phyloP scores from a whole-genome alignment of 2,113 vertebrate species.

The Pristiophorus japonicus region DNA sequence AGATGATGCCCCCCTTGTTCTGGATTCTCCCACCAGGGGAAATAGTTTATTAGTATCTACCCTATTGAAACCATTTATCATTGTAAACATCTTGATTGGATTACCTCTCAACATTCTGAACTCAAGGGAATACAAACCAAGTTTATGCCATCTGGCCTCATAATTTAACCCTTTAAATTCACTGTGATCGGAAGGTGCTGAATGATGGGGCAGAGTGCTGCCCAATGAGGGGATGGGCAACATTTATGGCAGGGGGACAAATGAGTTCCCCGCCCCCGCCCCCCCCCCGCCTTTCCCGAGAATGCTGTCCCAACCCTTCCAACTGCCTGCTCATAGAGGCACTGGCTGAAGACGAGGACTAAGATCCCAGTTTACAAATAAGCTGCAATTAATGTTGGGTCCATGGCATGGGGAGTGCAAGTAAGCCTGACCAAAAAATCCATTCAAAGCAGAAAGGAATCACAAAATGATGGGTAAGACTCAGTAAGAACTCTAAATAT shows the following conservation, averaged over 20 bases:
- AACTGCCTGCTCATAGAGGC: background rate
- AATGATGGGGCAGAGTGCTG: background rate
- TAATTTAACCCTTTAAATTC: background rate
- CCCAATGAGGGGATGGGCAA: background rate
- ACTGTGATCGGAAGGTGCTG: background rate
- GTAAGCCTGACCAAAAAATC: background rate
- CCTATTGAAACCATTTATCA: background rate
- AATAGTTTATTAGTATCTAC: background rate
- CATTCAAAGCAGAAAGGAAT: background rate
- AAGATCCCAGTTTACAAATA: background rate
- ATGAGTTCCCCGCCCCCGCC: too few species aligned
- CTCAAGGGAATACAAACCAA: background rate
- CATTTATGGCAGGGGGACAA: background rate
- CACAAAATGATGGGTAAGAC: background rate
- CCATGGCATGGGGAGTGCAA: background rate
- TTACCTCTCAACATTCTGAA: background rate
- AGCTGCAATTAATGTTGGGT: background rate
- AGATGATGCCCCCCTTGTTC: background rate
- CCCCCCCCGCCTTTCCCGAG: background rate
- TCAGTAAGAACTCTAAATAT: background rate
- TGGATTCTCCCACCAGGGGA: background rate
- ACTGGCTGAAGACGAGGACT: background rate
- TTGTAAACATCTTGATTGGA: background rate
- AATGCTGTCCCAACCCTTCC: background rate
- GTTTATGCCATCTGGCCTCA: background rate